Percentiles rank a stretch among this genome's conserved stretches.
phyloP scores from a whole-genome alignment of 2,113 vertebrate genomes.

The Sminthopsis crassicaudata region DNA sequence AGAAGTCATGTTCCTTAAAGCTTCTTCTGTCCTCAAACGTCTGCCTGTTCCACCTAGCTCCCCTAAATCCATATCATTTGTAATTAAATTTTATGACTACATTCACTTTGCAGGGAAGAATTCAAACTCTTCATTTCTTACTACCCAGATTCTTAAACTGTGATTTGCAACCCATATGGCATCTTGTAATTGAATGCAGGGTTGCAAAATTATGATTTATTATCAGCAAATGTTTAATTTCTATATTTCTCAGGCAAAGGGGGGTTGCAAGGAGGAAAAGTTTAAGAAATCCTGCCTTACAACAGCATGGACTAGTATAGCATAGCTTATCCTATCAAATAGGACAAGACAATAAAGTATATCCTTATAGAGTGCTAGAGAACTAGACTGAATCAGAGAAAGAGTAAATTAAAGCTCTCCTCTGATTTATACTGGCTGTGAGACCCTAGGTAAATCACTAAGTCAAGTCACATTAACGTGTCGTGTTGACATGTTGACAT shows the following conservation, averaged over 20 bases:
- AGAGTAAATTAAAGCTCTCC: not conserved
- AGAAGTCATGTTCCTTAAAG: not conserved
- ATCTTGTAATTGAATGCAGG: too few relatives aligned
- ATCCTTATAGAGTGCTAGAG: not conserved
- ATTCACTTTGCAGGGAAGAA: not conserved
- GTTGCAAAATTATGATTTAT: too few relatives aligned
- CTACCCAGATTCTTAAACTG: too few relatives aligned
- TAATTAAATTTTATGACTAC: not conserved
- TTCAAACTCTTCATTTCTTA: not conserved
- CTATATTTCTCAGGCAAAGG: too few relatives aligned
- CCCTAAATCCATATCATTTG: not conserved
- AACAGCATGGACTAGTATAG: not conserved
- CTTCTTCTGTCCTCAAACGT: not conserved
- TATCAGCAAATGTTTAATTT: too few relatives aligned
- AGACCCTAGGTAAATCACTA: not conserved
- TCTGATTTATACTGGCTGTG: not conserved
- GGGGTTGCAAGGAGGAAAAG: too few relatives aligned
- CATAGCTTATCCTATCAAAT: not conserved
- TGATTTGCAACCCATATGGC: too few relatives aligned
- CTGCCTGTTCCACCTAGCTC: not conserved
- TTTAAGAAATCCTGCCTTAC: not conserved
- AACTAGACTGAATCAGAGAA: not conserved
- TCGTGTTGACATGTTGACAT: too few relatives aligned
- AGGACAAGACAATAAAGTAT: not conserved
- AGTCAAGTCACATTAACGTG: not conserved